Percentiles rank a stretch among this genome's conserved stretches.
phyloP scores from a whole-genome alignment of 2,113 vertebrate genomes.

The Tragulus kanchil region DNA sequence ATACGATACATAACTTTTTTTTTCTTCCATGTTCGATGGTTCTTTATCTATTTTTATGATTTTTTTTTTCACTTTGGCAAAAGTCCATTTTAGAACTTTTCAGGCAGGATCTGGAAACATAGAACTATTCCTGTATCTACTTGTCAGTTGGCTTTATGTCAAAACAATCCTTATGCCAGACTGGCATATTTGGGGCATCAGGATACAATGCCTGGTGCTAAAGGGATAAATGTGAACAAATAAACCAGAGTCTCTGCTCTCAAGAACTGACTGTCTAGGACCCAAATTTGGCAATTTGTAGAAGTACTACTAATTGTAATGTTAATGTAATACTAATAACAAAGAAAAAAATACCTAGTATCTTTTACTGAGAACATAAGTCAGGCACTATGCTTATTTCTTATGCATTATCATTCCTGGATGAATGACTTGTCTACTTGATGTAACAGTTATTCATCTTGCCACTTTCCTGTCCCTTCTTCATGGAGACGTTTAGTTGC shows the following conservation, averaged over 20 bases:
- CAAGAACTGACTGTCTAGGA: neutral
- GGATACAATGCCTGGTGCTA: neutral
- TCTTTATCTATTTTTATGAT: neutral
- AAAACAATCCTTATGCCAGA: neutral
- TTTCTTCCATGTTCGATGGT: neutral
- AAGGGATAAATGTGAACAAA: neutral
- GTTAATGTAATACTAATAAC: neutral
- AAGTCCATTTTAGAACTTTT: constrained; percentile 2
- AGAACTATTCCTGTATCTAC: neutral
- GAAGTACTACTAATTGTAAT: neutral
- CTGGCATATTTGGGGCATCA: neutral
- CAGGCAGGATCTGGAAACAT: neutral
- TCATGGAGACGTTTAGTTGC: neutral
- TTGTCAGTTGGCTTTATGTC: neutral
- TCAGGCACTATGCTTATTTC: neutral
- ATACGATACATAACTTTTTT: neutral
- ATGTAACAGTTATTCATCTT: neutral
- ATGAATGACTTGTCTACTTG: neutral
- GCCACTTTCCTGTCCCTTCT: neutral
- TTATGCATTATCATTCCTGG: neutral
- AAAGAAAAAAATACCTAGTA: neutral
- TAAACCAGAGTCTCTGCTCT: neutral
- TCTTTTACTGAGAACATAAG: neutral
- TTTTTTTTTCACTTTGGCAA: neutral
- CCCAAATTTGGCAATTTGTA: neutral